Evolutionary conservation across 2,888 invertebrate species (phyloP).

Genomic region (Hetaerina titia): DNA sequence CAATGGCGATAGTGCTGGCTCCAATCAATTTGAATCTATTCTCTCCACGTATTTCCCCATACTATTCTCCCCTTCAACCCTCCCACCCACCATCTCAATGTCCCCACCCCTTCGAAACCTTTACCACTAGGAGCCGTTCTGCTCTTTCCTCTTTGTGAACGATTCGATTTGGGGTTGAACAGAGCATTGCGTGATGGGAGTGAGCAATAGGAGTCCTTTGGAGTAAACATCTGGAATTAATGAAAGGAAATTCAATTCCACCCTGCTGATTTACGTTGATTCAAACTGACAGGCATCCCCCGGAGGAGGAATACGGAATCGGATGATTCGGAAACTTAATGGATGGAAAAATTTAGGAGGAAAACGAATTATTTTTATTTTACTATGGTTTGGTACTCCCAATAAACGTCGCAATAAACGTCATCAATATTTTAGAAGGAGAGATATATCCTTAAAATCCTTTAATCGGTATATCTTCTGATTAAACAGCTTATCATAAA

Average conservation of each 20-base stretch:
- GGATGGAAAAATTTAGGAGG: background rate
- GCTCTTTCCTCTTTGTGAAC: background rate
- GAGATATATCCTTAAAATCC: too few species aligned
- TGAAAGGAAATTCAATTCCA: slow-evolving; percentile 40
- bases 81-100: background rate
- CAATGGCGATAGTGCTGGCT: background rate
- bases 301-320: background rate
- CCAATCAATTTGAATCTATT: slow-evolving; percentile 61
- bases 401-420: too few species aligned
- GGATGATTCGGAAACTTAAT: background rate
- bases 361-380: background rate
- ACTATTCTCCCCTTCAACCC: background rate
- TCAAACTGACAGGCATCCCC: background rate
- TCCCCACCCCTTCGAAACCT: background rate
- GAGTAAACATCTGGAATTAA: slow-evolving; percentile 54
- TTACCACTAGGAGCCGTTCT: too few species aligned
- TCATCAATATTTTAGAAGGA: too few species aligned
- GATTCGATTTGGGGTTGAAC: slow-evolving; percentile 4
- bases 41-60: slow-evolving; percentile 8
- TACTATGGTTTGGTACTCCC: background rate
- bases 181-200: slow-evolving; percentile 56
- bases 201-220: slow-evolving; percentile 31
- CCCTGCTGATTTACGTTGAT: slow-evolving; percentile 34
- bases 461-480: too few species aligned
- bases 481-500: too few species aligned